phyloP scores from a whole-genome alignment of 1,140 invertebrate species.

The Drosophila littoralis region DNA sequence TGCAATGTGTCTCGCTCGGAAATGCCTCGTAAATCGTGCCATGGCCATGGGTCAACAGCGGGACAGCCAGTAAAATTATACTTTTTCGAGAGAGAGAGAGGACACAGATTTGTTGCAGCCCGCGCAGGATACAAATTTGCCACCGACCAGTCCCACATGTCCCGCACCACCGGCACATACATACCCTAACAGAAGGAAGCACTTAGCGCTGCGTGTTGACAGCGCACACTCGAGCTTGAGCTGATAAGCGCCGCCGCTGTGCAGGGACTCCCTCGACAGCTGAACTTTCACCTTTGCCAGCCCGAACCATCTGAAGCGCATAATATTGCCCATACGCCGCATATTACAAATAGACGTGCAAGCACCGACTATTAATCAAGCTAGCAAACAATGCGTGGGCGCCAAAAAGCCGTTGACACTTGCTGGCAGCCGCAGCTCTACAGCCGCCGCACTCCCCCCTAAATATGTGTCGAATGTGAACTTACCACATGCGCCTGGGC shows the following conservation, averaged over 20 bases:
- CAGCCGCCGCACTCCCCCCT: background rate
- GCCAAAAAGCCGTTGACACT: constrained; percentile 74
- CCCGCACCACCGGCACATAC: background rate
- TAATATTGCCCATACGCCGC: constrained; percentile 78
- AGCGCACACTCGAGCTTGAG: constrained; percentile 58
- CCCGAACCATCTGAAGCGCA: constrained; percentile 20
- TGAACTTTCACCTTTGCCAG: constrained; percentile 73
- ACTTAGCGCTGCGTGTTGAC: constrained; percentile 78
- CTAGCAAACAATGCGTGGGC: constrained; percentile 71
- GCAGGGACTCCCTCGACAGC: constrained; percentile 42
- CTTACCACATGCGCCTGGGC: constrained; percentile 93
- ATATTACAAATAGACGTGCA: constrained; percentile 72
- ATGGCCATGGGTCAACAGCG: constrained; percentile 72
- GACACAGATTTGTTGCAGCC: constrained; percentile 75
- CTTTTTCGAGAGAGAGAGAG: constrained; percentile 40
- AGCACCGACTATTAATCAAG: constrained; percentile 71
- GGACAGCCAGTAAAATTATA: constrained; percentile 66
- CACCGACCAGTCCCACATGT: constrained; percentile 20
- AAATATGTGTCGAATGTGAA: constrained; percentile 46
- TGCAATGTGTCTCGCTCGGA: constrained; percentile 82
- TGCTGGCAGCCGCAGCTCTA: background rate
- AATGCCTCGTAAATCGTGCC: constrained; percentile 81
- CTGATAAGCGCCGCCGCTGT: constrained; percentile 58
- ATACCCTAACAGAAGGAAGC: constrained; percentile 56
- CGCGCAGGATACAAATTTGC: constrained; percentile 78